Percentiles rank a stretch among this genome's conserved stretches.
phyloP scores from a whole-genome alignment of 2,113 vertebrate species.

The Pedetes capensis region DNA sequence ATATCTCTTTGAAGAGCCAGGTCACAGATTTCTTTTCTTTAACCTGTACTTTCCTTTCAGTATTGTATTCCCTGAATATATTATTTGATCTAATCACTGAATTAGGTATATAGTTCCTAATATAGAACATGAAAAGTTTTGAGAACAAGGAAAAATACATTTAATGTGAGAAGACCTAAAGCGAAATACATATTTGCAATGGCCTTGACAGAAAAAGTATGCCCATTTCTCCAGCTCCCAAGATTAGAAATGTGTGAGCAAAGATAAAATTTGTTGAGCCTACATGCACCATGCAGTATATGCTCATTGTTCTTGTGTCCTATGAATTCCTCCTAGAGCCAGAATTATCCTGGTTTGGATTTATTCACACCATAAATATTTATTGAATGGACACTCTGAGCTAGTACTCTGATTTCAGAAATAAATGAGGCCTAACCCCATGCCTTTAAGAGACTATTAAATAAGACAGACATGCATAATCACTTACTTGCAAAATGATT shows the following conservation, averaged over 20 bases:
- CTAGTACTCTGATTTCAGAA: constrained; percentile 2
- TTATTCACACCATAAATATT: background rate
- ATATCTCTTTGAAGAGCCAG: background rate
- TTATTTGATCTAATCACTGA: constrained; percentile 31
- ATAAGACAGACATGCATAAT: background rate
- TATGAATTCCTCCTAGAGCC: background rate
- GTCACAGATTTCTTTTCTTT: background rate
- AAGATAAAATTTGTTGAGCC: background rate
- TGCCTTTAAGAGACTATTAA: background rate
- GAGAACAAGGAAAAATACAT: constrained; percentile 27
- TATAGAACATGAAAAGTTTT: background rate
- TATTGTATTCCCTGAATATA: background rate
- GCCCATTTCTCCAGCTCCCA: background rate
- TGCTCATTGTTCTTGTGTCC: background rate
- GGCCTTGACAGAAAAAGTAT: background rate
- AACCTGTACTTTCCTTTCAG: background rate
- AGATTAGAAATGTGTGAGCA: background rate
- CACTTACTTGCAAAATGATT: background rate
- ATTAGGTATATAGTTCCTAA: constrained; percentile 10
- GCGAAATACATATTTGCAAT: constrained; percentile 11
- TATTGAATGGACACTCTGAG: background rate
- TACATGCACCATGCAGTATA: background rate
- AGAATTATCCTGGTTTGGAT: background rate
- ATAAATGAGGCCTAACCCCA: background rate
- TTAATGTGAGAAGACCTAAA: background rate